Percentiles rank a stretch among this genome's conserved stretches.
Conservation (phyloP, 1,140 invertebrate genomes). For the Drosophila sproati region DNA sequence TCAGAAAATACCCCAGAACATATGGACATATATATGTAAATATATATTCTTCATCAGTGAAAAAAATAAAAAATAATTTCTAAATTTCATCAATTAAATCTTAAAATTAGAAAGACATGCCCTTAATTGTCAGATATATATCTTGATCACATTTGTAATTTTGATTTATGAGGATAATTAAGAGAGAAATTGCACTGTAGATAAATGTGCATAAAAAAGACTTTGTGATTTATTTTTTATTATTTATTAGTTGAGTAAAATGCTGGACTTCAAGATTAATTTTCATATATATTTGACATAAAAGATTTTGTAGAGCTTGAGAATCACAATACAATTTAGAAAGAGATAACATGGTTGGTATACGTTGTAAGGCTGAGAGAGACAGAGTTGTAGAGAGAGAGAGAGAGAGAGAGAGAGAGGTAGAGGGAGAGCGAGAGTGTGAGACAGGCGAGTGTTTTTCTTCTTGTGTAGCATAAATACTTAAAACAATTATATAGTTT, state of each 20-base stretch:
- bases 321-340: constrained; percentile 47
- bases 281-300: constrained; percentile 39
- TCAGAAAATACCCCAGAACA: too few relatives aligned
- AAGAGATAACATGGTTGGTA: constrained; percentile 43
- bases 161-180: too few relatives aligned
- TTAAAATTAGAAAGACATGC: too few relatives aligned
- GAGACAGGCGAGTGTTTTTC: constrained; percentile 23
- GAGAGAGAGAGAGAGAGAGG: background rate
- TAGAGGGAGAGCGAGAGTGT: constrained; percentile 2
- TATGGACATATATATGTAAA: too few relatives aligned
- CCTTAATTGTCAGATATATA: too few relatives aligned
- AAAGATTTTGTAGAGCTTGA: constrained; percentile 25
- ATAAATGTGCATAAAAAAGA: too few relatives aligned
- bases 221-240: too few relatives aligned
- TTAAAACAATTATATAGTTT: constrained; percentile 39
- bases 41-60: too few relatives aligned
- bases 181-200: too few relatives aligned
- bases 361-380: background rate
- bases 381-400: background rate
- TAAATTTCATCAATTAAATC: too few relatives aligned
- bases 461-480: constrained; percentile 27
- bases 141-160: too few relatives aligned
- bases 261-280: constrained; percentile 22
- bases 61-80: too few relatives aligned
- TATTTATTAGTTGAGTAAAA: background rate